Base-by-base conservation (phyloP, 2,113 vertebrate species). In the Gadus macrocephalus region DNA sequence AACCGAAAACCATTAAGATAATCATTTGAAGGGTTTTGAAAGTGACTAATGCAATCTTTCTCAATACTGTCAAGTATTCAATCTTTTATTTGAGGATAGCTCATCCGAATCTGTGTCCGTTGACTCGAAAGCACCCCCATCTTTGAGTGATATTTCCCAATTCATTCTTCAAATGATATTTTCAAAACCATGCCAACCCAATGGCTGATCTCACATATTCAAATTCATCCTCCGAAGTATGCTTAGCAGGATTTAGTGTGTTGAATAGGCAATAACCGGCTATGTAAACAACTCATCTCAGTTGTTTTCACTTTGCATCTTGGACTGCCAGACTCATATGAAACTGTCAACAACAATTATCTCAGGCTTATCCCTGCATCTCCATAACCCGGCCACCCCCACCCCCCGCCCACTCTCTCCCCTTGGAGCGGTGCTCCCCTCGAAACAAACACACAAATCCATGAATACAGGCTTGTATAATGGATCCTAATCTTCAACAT, bases 331-430 rank as follows among this genome's bases (percentile, higher is more conserved):
- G 65, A 78, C 53, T 63, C 73, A 66, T 85, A 71, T 71, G 56
- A 83, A 81, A 81, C 74, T 87, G 86, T 90, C 85, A 88, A 60
- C 76, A 67, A 82, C 80, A 80, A 81, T 87, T 82, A 86, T 69
- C 65, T 53, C 65, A 27, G 72, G 73, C 68, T 72, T 81, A 62
- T 64, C 74, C 77, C 67, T 66, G 27, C 66, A 74, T 79, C 69
- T 72, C 56, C 67, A 80, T 79, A 78, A 88, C 74, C 70, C 42
- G 42, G 4, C 73, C 74, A 78, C 78, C 72, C 78, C 42, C 63
- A 42, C 25, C 74, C 70, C 70, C 31, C 6, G 4, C 31, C 31
- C 31, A 35, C 31, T 35, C 31, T 35, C 31, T 35, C 31, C 31
- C 4, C 31, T 35, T 35, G 31, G 31, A 35, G 31, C 31, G 6